Conservation (phyloP, 2,888 invertebrate genomes). For the Sabellastarte sp. region DNA sequence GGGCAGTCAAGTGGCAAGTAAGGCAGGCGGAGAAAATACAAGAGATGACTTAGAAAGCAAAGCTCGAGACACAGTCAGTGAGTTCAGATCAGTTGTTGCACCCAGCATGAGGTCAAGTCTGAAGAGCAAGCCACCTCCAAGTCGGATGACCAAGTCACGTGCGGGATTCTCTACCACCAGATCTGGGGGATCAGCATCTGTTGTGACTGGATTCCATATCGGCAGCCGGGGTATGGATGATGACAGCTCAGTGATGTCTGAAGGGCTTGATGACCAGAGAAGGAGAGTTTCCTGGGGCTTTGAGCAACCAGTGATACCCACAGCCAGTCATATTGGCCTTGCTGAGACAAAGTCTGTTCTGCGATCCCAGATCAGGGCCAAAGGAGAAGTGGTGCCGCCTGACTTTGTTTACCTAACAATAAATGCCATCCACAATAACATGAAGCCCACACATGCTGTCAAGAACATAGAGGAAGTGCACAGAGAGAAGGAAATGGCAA, state of each 20-base stretch:
- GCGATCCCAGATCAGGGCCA: constrained; percentile 53
- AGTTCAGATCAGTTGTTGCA: not conserved
- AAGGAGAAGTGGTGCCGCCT: constrained; percentile 47
- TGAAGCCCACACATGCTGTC: constrained; percentile 40
- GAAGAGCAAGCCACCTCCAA: constrained; percentile 17
- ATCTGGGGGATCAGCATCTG: not conserved
- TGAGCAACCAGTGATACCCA: constrained; percentile 44
- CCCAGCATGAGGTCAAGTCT: constrained; percentile 10
- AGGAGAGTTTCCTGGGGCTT: constrained; percentile 57
- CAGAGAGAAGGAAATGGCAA: constrained; percentile 13
- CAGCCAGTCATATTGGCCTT: constrained; percentile 41
- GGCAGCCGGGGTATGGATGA: not conserved
- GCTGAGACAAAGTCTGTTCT: constrained; percentile 53
- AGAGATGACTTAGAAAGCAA: not conserved
- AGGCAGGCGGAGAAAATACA: not conserved
- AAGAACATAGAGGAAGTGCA: constrained; percentile 40
- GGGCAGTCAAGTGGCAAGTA: too few species aligned
- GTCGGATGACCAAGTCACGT: constrained; percentile 16
- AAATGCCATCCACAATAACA: constrained; percentile 44
- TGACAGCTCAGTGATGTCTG: not conserved
- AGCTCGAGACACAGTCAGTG: not conserved
- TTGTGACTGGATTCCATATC: not conserved
- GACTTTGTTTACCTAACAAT: constrained; percentile 56
- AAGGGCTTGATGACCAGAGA: constrained; percentile 17
- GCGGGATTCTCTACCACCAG: not conserved